A percentile compares a stretch with the other conserved stretches of the same genome.
These are phyloP conservation scores for Athene cunicularia DNA, from an alignment of 2,113 vertebrate species.

Conservation along the genomic window DNA sequence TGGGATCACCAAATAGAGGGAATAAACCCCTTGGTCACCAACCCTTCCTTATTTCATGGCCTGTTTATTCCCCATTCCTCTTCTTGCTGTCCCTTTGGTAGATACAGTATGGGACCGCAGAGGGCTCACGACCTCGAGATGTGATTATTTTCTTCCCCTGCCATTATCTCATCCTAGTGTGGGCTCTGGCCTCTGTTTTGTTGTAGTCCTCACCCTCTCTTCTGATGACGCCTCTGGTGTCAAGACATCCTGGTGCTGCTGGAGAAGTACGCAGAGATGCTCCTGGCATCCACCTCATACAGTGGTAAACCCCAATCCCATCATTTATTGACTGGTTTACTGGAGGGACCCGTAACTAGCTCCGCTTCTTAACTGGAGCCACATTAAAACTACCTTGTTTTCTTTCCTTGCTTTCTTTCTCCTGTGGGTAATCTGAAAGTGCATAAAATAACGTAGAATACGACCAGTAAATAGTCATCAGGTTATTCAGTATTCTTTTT, in stretches of 20 bases:
- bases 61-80: background rate
- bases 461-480: background rate
- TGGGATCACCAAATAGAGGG: background rate
- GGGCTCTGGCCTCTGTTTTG: background rate
- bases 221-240: background rate
- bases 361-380: background rate
- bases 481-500: slow-evolving; percentile 4
- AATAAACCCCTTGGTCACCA: background rate
- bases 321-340: background rate
- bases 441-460: background rate
- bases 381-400: background rate
- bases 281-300: background rate
- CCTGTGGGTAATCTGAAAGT: background rate
- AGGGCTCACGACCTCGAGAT: background rate
- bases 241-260: background rate
- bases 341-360: background rate
- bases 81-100: background rate
- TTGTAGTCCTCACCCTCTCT: background rate
- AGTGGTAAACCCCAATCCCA: background rate
- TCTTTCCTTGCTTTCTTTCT: background rate
- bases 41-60: background rate
- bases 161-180: background rate
- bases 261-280: background rate
- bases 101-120: background rate
- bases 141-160: background rate